These are phyloP conservation scores for Pluvianellus socialis DNA, from an alignment of 2,113 vertebrate genomes.

Conservation along the genomic window DNA sequence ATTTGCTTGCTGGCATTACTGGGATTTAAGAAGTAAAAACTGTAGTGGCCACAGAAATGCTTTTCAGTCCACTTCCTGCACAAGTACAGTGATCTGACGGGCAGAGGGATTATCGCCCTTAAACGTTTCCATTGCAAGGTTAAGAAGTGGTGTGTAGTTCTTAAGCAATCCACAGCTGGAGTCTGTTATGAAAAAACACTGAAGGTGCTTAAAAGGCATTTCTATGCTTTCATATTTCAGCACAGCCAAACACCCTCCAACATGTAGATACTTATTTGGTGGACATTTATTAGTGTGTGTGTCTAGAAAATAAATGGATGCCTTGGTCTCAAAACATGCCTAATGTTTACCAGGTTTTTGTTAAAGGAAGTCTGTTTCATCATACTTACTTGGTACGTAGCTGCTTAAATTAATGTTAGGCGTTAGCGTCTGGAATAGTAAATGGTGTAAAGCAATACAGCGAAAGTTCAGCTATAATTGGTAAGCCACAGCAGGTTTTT, in stretches of 20 bases:
- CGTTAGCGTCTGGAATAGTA: background rate
- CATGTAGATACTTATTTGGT: background rate
- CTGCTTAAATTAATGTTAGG: background rate
- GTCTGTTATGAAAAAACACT: background rate
- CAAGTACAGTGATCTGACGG: background rate
- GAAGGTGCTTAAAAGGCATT: background rate
- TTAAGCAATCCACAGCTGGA: background rate
- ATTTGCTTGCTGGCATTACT: background rate
- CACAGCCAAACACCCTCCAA: background rate
- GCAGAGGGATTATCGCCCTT: background rate
- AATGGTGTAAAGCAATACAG: background rate
- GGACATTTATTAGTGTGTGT: accelerated
- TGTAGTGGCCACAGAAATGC: background rate
- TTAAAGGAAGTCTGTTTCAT: background rate
- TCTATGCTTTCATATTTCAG: background rate
- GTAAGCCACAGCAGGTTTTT: background rate
- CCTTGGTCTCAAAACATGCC: background rate
- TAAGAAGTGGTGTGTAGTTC: background rate
- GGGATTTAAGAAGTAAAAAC: background rate
- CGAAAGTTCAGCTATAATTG: accelerated
- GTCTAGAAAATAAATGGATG: background rate
- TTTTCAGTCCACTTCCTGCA: background rate
- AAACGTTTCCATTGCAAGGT: background rate
- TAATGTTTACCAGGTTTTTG: background rate
- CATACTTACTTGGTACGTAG: background rate